A percentile compares a stretch with the other conserved stretches of the same genome.
These are phyloP conservation scores for Tricholaema leucomelas DNA, from an alignment of 2,113 vertebrate species.

Conservation along the genomic window DNA sequence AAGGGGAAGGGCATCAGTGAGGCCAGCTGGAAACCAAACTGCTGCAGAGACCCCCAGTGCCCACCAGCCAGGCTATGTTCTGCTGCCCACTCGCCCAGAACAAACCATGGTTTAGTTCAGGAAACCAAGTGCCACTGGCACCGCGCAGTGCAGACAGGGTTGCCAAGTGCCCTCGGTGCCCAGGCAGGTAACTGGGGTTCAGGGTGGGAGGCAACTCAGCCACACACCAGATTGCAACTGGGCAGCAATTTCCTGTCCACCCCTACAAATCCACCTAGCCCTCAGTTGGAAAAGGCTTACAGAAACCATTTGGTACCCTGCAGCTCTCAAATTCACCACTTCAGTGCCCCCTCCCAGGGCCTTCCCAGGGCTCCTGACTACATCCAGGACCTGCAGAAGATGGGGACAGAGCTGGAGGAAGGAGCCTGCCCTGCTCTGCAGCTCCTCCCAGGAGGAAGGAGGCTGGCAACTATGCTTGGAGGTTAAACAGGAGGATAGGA, in stretches of 20 bases:
- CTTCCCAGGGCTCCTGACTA: neutral
- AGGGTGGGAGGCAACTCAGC: neutral
- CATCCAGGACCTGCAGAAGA: neutral
- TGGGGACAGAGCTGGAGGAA: neutral
- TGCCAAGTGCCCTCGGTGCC: neutral
- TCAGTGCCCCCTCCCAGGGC: neutral
- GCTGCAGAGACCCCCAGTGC: neutral
- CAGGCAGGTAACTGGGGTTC: neutral
- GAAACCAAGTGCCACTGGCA: neutral
- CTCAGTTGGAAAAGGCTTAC: neutral
- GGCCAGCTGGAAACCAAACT: neutral
- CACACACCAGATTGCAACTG: neutral
- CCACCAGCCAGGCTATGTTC: neutral
- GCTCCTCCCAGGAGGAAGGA: neutral
- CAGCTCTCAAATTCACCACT: no score
- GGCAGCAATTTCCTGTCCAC: neutral
- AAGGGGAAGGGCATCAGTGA: conserved; percentile 37
- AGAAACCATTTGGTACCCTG: neutral
- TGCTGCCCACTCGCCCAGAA: neutral
- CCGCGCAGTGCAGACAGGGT: neutral
- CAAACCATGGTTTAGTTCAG: neutral
- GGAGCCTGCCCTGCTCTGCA: neutral
- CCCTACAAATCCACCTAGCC: neutral
- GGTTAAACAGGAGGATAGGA: neutral
- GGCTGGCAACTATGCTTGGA: neutral